These are phyloP conservation scores for Parnassius mnemosyne DNA, from an alignment of 2,888 invertebrate genomes.

Conservation along the genomic window DNA sequence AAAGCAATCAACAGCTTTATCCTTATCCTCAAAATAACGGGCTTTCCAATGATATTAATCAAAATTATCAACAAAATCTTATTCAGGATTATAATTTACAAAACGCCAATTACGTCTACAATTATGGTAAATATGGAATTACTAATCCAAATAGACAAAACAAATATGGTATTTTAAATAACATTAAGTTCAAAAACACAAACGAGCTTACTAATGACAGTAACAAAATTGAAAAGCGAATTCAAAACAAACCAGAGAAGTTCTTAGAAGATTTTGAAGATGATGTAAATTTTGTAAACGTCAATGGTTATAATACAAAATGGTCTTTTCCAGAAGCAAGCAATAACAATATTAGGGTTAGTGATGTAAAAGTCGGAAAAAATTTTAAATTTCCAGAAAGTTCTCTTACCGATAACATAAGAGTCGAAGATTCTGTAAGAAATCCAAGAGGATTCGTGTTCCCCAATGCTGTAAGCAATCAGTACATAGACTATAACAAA, in stretches of 20 bases:
- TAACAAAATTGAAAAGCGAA: slow-evolving; percentile 51
- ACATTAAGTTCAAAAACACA: slow-evolving; percentile 36
- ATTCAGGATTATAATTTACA: slow-evolving; percentile 3
- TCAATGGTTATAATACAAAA: slow-evolving; percentile 38
- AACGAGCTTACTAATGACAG: slow-evolving; percentile 25
- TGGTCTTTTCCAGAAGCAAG: slow-evolving; percentile 53
- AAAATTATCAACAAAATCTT: slow-evolving; percentile 15
- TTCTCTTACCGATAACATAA: slow-evolving; percentile 22
- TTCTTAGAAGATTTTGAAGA: slow-evolving; percentile 31
- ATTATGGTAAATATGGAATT: slow-evolving; percentile 28
- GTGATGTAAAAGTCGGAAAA: slow-evolving; percentile 33
- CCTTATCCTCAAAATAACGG: slow-evolving; percentile 26
- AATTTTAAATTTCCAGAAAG: slow-evolving; percentile 39
- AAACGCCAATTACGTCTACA: slow-evolving; percentile 29
- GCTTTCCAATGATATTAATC: slow-evolving; percentile 29
- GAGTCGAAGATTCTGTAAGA: slow-evolving; percentile 19
- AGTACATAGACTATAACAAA: slow-evolving; percentile 11
- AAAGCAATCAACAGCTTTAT: slow-evolving; percentile 31
- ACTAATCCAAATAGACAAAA: slow-evolving; percentile 43
- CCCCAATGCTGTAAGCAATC: slow-evolving; percentile 27
- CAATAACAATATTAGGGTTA: slow-evolving; percentile 19
- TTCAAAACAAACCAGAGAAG: slow-evolving; percentile 52
- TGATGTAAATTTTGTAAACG: slow-evolving; percentile 29
- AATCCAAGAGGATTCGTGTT: slow-evolving; percentile 36
- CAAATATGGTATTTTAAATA: slow-evolving; percentile 34